Conservation (phyloP, 2,888 invertebrate species). For the Arrhopalites spinosus region DNA sequence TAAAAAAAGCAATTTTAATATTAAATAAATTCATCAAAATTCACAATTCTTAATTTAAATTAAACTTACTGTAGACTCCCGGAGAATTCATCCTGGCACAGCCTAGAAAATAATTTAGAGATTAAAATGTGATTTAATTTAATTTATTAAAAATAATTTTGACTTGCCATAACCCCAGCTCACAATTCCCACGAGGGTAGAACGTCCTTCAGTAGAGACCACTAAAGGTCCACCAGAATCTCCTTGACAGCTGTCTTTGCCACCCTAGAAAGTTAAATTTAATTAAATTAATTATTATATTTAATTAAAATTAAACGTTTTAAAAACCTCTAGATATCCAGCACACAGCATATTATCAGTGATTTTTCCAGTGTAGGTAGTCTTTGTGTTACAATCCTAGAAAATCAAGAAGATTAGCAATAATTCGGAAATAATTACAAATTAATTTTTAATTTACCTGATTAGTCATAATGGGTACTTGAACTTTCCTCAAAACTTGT, state of each 20-base stretch:
- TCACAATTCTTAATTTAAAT: not conserved
- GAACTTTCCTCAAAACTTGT: conserved; percentile 44
- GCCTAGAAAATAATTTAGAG: not conserved
- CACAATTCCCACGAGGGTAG: conserved; percentile 44
- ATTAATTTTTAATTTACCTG: no score
- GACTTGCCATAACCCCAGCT: conserved; percentile 48
- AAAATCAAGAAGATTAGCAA: no score
- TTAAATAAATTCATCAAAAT: not conserved
- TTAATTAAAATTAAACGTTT: not conserved
- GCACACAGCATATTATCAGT: conserved; percentile 22
- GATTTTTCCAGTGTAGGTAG: conserved; percentile 17
- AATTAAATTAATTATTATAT: not conserved
- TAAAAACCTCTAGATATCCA: not conserved
- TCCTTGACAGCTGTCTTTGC: conserved; percentile 37
- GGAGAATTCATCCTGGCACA: not conserved
- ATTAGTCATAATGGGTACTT: conserved; percentile 52
- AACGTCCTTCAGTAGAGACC: conserved; percentile 32
- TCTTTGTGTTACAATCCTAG: conserved; percentile 47
- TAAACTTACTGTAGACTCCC: not conserved
- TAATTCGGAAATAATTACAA: no score
- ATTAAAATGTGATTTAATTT: not conserved
- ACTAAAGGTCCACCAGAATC: conserved; percentile 49
- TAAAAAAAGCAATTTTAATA: not conserved
- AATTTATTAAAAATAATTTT: no score
- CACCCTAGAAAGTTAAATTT: no score